phyloP scores from a whole-genome alignment of 2,113 vertebrate genomes.

The Dinomys branickii region DNA sequence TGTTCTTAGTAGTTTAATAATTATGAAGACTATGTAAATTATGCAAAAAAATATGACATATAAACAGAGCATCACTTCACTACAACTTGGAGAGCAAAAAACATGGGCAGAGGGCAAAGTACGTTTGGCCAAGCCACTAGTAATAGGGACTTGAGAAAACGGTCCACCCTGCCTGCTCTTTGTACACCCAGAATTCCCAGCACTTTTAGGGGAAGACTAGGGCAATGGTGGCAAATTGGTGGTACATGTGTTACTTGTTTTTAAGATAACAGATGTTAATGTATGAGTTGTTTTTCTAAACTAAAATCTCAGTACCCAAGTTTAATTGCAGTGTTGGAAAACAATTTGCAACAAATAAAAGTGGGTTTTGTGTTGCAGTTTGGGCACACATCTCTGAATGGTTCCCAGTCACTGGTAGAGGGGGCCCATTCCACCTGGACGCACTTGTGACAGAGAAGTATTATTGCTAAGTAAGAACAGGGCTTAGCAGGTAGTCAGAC shows the following conservation, averaged over 20 bases:
- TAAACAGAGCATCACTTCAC: neutral
- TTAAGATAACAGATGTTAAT: neutral
- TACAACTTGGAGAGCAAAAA: neutral
- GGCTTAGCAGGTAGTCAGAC: neutral
- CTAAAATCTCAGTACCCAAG: neutral
- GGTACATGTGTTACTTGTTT: neutral
- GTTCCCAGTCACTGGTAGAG: neutral
- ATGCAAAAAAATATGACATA: neutral
- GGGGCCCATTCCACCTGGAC: neutral
- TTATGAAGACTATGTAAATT: constrained; percentile 6
- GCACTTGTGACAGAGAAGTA: neutral
- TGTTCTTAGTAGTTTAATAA: constrained; percentile 33
- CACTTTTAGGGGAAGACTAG: neutral
- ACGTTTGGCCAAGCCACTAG: neutral
- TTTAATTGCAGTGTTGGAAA: neutral
- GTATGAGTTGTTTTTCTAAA: neutral
- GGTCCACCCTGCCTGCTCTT: neutral
- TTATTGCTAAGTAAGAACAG: neutral
- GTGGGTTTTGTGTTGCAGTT: neutral
- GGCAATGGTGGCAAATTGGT: neutral
- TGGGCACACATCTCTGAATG: neutral
- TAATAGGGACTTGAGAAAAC: neutral
- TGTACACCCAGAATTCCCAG: neutral
- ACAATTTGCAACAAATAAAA: neutral
- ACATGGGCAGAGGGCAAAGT: neutral